Percentiles rank a stretch among this genome's conserved stretches.
These are phyloP conservation scores for Ellobius talpinus DNA, from an alignment of 2,113 vertebrate species.

Conservation along the genomic window DNA sequence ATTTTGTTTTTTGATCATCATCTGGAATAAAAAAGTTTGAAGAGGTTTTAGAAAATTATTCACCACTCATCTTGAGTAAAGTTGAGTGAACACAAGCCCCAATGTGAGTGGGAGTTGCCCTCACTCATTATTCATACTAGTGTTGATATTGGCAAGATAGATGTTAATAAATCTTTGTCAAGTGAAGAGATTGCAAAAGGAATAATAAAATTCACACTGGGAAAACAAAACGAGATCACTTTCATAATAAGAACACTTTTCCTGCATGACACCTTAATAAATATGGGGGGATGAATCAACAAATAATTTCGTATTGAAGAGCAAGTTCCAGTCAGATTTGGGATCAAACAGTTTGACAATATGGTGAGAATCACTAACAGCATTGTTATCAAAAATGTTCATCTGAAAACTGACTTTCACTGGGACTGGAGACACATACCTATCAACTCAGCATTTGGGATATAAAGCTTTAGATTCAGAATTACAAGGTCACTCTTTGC, in stretches of 20 bases:
- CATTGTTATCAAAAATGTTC: not conserved
- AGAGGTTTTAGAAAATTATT: not conserved
- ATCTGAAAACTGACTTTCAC: not conserved
- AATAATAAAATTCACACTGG: constrained; percentile 19
- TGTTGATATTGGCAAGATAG: not conserved
- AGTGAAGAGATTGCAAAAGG: not conserved
- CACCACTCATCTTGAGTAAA: not conserved
- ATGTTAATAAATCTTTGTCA: constrained; percentile 44
- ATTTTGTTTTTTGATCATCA: not conserved
- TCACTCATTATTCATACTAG: not conserved
- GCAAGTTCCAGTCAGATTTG: not conserved
- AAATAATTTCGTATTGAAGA: not conserved
- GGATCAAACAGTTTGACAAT: not conserved
- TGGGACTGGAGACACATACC: not conserved
- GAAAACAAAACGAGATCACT: constrained; percentile 29
- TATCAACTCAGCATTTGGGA: not conserved
- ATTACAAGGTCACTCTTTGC: not conserved
- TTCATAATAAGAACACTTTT: not conserved
- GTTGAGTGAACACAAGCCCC: not conserved
- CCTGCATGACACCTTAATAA: not conserved
- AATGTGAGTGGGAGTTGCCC: not conserved
- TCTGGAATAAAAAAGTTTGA: not conserved
- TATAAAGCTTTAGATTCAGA: not conserved
- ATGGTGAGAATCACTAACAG: not conserved
- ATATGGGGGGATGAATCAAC: not conserved